Evolutionary conservation across 2,797 vertebrate genomes (phyloP), one percentile per base, ranked within the genome.

Genomic region (Calcarius lapponicus): DNA sequence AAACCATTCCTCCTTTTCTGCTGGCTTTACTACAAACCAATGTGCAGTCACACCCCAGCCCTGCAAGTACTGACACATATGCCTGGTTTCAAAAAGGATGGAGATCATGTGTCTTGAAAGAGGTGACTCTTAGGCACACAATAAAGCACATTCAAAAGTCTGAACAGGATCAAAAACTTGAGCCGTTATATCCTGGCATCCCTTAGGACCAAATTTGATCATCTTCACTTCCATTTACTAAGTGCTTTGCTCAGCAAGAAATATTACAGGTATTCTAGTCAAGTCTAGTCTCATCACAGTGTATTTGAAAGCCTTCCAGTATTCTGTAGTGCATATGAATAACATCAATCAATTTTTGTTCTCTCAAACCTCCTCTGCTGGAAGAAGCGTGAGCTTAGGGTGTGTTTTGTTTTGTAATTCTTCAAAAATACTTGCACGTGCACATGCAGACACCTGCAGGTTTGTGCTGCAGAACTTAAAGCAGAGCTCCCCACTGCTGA

Each of bases 231-330:
- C 73, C 56, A 85, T 90, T 86, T 95, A 45, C 60, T 48, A 81
- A 79, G 24, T 86, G 72, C 75, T 95, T 88, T 94, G 60, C 92
- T 95, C 75, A 92, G 81, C 87, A 94, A 73, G 84, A 91, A 91
- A 50, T 34, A 74, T 78, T 83, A 50, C 48, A 92, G 34, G 48
- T 85, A 64, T 93, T 86, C 92, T 20, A 89, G 84, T 91, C 81
- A 64, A 92, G 92, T 83, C 87, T 86, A 29, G 93, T 92, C 91
- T 67, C 79, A 91, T 94, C 79, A 54, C 0, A 0, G 34, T 60
- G 45, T 32, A 88, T 90, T 94, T 96, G 95, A 96, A 95, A 92
- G 38, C 61, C 19, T 96, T 93, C 89, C 94, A 90, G 89, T 91
- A 12, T 18, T 65, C 22, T 56, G 80, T 25, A 71, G 62, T 57